Evolutionary conservation across 2,113 vertebrate genomes (phyloP).

Genomic region (Phylloscopus whistleri): DNA sequence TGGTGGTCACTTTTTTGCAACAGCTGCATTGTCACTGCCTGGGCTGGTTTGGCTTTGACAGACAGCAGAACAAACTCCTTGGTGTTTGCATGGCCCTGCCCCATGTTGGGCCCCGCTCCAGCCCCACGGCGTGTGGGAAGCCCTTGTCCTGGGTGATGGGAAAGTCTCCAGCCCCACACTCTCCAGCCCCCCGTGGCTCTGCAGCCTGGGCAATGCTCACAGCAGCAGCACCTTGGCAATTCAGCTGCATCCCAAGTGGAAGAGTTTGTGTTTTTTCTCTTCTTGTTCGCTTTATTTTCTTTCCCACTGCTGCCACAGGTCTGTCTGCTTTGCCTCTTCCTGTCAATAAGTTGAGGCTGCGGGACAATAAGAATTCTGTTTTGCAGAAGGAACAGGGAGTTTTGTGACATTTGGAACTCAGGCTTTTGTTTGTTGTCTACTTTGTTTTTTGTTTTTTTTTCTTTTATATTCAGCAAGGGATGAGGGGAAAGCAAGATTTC

Average conservation of each 20-base stretch:
- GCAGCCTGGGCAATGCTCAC: rapidly evolving
- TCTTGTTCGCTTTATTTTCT: background rate
- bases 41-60: background rate
- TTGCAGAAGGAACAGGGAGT: background rate
- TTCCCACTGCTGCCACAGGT: background rate
- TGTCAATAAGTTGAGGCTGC: conserved; percentile 2
- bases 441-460: background rate
- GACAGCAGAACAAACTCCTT: background rate
- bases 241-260: background rate
- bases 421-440: background rate
- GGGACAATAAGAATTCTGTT: conserved; percentile 26
- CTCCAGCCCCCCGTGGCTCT: rapidly evolving
- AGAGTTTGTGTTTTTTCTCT: background rate
- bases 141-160: background rate
- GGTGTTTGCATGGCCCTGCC: rapidly evolving
- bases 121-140: background rate
- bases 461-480: background rate
- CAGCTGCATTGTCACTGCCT: background rate
- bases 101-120: background rate
- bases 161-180: rapidly evolving
- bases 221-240: background rate
- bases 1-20: background rate
- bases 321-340: conserved; percentile 46
- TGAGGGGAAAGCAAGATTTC: background rate
- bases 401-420: conserved; percentile 27